Percentiles rank a stretch among this genome's conserved stretches.
These are phyloP conservation scores for Tinamus guttatus DNA, from an alignment of 2,113 vertebrate genomes.

Conservation along the genomic window DNA sequence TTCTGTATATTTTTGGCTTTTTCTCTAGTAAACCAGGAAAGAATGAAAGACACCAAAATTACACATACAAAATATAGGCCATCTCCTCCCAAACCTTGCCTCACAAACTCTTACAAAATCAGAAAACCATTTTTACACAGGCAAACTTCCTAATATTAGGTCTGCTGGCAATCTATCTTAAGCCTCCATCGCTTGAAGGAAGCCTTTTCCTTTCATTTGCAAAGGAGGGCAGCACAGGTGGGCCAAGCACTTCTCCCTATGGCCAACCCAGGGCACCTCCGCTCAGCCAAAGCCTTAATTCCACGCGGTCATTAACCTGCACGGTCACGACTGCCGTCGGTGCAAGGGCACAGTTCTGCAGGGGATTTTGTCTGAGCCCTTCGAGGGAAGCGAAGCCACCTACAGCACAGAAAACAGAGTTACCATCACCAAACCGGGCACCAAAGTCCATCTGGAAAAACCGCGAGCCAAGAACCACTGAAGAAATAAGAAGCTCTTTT, in stretches of 20 bases:
- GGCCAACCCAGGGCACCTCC: accelerated
- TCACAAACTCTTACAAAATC: not conserved
- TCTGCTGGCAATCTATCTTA: not conserved
- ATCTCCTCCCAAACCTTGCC: not conserved
- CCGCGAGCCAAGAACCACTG: not conserved
- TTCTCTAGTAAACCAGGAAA: not conserved
- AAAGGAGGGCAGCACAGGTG: not conserved
- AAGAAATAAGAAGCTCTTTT: not conserved
- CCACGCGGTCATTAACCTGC: accelerated
- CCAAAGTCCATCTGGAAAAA: not conserved
- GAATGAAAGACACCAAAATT: not conserved
- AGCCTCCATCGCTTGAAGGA: not conserved
- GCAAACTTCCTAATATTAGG: not conserved
- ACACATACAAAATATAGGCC: accelerated
- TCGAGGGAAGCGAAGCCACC: not conserved
- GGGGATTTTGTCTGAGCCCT: not conserved
- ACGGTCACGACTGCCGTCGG: not conserved
- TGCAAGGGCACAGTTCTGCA: not conserved
- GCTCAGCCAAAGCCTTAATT: not conserved
- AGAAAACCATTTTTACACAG: not conserved
- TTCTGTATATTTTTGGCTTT: not conserved
- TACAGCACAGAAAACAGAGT: accelerated
- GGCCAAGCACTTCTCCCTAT: not conserved
- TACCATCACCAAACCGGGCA: not conserved
- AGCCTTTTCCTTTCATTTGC: not conserved